Base-by-base conservation (phyloP, 2,888 invertebrate species). In the Agonopterix alstromeriana region DNA sequence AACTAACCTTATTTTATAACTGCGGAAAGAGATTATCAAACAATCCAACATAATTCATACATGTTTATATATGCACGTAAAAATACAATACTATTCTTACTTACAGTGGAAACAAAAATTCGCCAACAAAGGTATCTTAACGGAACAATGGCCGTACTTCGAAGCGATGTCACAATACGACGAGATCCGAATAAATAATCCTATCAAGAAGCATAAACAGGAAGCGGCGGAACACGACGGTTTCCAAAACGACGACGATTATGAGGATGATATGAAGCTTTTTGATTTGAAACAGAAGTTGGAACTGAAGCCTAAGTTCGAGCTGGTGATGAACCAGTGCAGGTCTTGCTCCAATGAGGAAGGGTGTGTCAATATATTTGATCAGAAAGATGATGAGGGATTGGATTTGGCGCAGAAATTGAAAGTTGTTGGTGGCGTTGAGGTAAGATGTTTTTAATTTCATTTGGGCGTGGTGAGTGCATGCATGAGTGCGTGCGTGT, bases 41-140 rank as follows among this genome's bases (percentile, higher is more conserved):
- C 17, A 17, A 17, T 17, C 5, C 27, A 27, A 27, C 5, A 27
- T 27, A 27, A 27, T 1, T 5, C 27, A 5, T 27, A 27, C 7
- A 27, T 27, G 27, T 27, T 7, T 27, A 27, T 5, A 7, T 7
- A 27, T 27, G 27, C 7, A 27, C 2, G 27, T 7, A 27, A 27
- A 27, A 27, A 27, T 27, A 27, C 27, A 27, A 27, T 7, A 27
- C 27, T 0, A 27, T 27, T 27, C 27, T 27, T 27, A 27, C 27
- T 79, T 75, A 10, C 63, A 88, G 87, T 86, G 86, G 87, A 87
- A 88, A 69, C 69, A 65, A 35, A 87, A 86, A 65, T 87, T 86
- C 55, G 82, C 83, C 1, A 72, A 64, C 51, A 83, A 85, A 61
- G 88, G 88, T 3, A 73, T 83, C 46, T 60, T 87, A 8, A 81